These are phyloP conservation scores for Helicoverpa armigera DNA, from an alignment of 1,140 invertebrate genomes.

Conservation along the genomic window DNA sequence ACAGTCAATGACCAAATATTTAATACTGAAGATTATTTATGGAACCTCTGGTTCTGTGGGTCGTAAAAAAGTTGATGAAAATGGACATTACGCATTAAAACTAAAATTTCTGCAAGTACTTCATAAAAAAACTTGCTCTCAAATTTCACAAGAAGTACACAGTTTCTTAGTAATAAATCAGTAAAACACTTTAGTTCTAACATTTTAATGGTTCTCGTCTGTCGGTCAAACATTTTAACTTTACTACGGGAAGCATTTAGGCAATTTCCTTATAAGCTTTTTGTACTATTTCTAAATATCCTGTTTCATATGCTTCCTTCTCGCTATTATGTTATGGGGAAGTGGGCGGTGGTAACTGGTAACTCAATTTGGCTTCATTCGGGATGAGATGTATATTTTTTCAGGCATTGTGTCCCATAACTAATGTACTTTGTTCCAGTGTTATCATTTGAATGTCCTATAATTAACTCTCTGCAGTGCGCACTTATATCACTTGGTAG, in stretches of 20 bases:
- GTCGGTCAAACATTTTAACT: constrained; percentile 38
- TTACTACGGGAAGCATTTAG: constrained; percentile 52
- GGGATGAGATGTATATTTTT: not conserved
- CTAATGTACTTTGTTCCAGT: too few species aligned
- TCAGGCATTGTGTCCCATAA: too few species aligned
- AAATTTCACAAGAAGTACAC: not conserved
- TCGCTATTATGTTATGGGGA: constrained; percentile 1
- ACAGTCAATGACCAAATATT: not conserved
- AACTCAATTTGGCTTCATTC: not conserved
- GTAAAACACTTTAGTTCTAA: constrained; percentile 7
- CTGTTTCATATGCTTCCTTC: constrained; percentile 29
- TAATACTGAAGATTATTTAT: too few species aligned
- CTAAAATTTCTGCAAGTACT: not conserved
- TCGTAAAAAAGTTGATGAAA: not conserved
- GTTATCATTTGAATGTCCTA: too few species aligned
- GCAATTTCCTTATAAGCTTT: constrained; percentile 53
- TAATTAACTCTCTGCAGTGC: too few species aligned
- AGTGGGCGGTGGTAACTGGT: not conserved
- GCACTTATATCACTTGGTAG: too few species aligned
- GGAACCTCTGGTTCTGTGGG: too few species aligned
- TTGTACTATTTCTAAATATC: constrained; percentile 56
- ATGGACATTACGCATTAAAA: not conserved
- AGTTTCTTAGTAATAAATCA: constrained; percentile 32
- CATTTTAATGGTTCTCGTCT: constrained; percentile 31
- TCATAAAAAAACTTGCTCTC: not conserved